Conservation (phyloP, 2,888 invertebrate genomes). For the Tenthredo notha region DNA sequence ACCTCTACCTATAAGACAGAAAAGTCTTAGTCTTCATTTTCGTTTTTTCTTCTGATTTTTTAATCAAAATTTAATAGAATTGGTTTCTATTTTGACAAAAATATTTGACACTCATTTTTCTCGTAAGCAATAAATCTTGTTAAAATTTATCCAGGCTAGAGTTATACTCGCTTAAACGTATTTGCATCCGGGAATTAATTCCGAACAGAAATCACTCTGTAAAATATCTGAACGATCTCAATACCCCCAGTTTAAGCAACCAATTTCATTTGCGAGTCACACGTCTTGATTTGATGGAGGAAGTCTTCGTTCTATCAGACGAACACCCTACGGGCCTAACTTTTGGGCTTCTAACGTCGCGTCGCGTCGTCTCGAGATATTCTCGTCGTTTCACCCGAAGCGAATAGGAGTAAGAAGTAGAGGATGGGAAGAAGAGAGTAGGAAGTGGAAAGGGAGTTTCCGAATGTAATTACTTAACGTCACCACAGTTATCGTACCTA, state of each 20-base stretch:
- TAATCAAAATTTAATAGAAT: not conserved
- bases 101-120: not conserved
- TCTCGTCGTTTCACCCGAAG: slow-evolving; percentile 45
- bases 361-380: slow-evolving; percentile 27
- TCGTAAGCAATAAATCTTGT: not conserved
- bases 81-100: not conserved
- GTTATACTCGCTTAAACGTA: not conserved
- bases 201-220: not conserved
- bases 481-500: slow-evolving; percentile 52
- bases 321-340: slow-evolving; percentile 24
- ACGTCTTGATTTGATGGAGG: slow-evolving; percentile 52
- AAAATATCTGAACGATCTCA: not conserved
- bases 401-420: not conserved
- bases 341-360: slow-evolving; percentile 5
- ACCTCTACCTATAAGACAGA: not conserved
- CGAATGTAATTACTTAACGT: slow-evolving; percentile 53
- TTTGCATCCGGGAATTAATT: slow-evolving; percentile 12
- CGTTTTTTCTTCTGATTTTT: not conserved
- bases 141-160: not conserved
- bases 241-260: slow-evolving; percentile 35
- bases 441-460: slow-evolving; percentile 32
- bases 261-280: slow-evolving; percentile 51
- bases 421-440: slow-evolving; percentile 13
- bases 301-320: not conserved
- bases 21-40: not conserved